Percentiles rank a stretch among this genome's conserved stretches.
Conservation (phyloP, 2,113 vertebrate genomes). For the Oryctolagus cuniculus region DNA sequence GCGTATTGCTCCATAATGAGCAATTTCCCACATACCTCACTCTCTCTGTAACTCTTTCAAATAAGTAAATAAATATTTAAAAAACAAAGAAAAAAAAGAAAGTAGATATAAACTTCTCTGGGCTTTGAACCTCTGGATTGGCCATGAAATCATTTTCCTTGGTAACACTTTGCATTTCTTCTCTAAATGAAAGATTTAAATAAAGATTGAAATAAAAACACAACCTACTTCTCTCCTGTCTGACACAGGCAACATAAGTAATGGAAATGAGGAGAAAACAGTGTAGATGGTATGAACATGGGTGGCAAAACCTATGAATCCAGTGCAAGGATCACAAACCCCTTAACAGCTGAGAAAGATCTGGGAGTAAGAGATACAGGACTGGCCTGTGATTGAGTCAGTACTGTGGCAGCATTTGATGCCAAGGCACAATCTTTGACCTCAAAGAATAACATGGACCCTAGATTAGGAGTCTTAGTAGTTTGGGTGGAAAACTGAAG, state of each 20-base stretch:
- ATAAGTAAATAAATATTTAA: no score
- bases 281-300: neutral
- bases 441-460: neutral
- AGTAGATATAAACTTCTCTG: neutral
- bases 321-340: neutral
- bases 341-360: neutral
- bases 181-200: slow-evolving; percentile 13
- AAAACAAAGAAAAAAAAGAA: slow-evolving; percentile 7
- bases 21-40: neutral
- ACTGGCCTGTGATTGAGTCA: neutral
- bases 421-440: neutral
- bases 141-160: neutral
- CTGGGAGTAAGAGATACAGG: neutral
- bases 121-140: neutral
- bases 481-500: neutral
- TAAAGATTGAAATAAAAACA: neutral
- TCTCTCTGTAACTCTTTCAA: neutral
- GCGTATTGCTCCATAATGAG: neutral
- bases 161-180: neutral
- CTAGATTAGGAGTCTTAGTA: neutral
- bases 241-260: neutral
- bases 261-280: neutral
- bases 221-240: neutral
- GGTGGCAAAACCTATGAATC: neutral
- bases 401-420: neutral